Evolutionary conservation across 2,888 invertebrate species (phyloP).

Genomic region (Drosophila kanekoi): DNA sequence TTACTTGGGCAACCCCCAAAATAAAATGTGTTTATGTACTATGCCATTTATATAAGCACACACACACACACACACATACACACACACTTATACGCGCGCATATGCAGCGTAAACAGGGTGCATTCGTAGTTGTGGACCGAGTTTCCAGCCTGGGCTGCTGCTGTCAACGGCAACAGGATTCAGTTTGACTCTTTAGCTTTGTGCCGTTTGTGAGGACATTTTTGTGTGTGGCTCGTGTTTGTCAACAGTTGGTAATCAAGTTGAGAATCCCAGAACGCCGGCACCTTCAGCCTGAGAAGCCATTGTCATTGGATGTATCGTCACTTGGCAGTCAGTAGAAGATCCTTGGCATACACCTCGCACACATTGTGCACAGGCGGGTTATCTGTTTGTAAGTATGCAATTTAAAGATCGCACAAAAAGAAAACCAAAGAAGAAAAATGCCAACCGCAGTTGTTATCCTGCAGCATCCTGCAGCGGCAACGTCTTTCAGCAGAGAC

Average conservation of each 20-base stretch:
- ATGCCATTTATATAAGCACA: conserved; percentile 24
- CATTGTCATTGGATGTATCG: conserved; percentile 22
- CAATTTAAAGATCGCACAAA: conserved; percentile 1
- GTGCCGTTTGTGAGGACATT: conserved; percentile 48
- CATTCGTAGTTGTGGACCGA: conserved; percentile 36
- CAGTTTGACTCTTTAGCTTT: conserved; percentile 81
- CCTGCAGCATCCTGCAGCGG: conserved; percentile 12
- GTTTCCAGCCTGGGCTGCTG: conserved; percentile 35
- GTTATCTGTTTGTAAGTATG: conserved; percentile 15
- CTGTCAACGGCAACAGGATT: conserved; percentile 66
- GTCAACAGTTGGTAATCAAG: conserved; percentile 59
- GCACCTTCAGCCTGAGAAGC: conserved; percentile 39
- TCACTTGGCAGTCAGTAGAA: not conserved
- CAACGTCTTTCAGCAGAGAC: conserved; percentile 16
- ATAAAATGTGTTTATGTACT: conserved; percentile 47
- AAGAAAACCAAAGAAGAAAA: no score
- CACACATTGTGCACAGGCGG: conserved; percentile 4
- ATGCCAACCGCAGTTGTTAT: conserved; percentile 6
- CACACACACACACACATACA: conserved; percentile 10
- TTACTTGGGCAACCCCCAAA: conserved; percentile 39
- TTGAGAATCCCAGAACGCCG: conserved; percentile 41
- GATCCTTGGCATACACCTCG: conserved; percentile 13
- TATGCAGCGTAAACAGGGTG: conserved; percentile 36
- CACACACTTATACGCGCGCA: not conserved
- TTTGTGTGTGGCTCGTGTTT: conserved; percentile 53